Conservation (phyloP, 1,140 invertebrate species). For the Oncopeltus fasciatus region DNA sequence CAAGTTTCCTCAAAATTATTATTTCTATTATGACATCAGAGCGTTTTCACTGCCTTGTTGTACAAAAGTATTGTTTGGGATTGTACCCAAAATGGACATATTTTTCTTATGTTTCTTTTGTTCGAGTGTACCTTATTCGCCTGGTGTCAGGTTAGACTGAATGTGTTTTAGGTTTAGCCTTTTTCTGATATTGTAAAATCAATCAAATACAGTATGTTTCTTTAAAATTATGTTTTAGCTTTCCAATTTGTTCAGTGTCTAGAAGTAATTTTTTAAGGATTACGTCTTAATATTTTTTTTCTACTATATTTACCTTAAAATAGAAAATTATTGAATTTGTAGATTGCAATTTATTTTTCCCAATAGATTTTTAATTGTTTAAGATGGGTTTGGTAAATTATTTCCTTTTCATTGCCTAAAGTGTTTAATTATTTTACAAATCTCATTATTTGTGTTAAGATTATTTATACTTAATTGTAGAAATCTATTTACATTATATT, state of each 20-base stretch:
- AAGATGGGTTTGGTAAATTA: background rate
- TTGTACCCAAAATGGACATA: conserved; percentile 3
- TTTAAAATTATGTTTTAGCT: background rate
- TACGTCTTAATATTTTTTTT: background rate
- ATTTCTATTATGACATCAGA: conserved; percentile 4
- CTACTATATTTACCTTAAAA: background rate
- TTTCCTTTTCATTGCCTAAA: background rate
- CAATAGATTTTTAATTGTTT: background rate
- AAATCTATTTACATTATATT: too few species aligned
- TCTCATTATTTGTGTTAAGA: background rate
- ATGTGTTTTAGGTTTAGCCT: conserved; percentile 12
- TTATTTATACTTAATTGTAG: background rate
- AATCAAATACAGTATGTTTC: background rate
- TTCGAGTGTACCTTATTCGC: conserved; percentile 7
- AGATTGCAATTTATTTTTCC: background rate
- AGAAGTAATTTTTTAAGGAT: background rate
- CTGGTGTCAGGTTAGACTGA: conserved; percentile 12
- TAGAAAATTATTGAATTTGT: too few species aligned
- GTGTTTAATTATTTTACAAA: background rate
- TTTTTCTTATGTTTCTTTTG: background rate
- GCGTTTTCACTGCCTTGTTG: conserved; percentile 5
- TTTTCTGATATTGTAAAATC: background rate
- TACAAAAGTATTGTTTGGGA: background rate
- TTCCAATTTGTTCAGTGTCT: background rate
- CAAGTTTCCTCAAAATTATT: background rate